Base-by-base conservation (phyloP, 2,113 vertebrate genomes). In the Entelurus aequoreus region DNA sequence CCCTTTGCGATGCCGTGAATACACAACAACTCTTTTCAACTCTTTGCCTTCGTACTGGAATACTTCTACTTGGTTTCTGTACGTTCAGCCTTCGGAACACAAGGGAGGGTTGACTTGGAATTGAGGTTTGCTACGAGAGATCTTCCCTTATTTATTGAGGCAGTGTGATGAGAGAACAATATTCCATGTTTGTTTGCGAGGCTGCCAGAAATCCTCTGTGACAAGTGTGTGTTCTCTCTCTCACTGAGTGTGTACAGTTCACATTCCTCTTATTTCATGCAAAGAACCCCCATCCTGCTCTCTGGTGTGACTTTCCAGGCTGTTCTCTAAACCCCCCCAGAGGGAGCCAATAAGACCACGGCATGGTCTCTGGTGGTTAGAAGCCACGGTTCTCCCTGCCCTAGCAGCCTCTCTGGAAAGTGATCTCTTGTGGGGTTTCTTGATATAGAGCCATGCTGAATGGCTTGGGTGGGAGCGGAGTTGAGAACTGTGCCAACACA, bases 351-450 rank as follows among this genome's bases (percentile, higher is more conserved):
- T 28, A 28, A 28, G 4, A 28, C 28, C 28, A 28, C 4, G 1
- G 1, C 71, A 66, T 76, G 73, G 76, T 88, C 72, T 80, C 75
- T 65, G 75, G 68, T 79, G 80, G 75, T 71, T 71, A 65, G 71
- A 72, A 74, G 70, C 55, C 57, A 63, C 19, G 65, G 63, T 84
- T 28, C 71, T 77, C 3, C 48, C 66, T 73, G 21, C 50, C 49
- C 49, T 12, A 19, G 46, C 51, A 54, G 48, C 71, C 54, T 66
- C 61, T 63, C 60, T 56, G 73, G 57, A 44, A 64, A 63, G 44
- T 54, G 48, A 51, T 10, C 64, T 42, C 44, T 62, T 56, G 66
- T 55, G 49, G 44, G 42, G 54, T 74, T 62, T 63, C 54, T 60
- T 37, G 65, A 72, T 63, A 48, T 36, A 19, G 48, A 76, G 53